These are phyloP conservation scores for Alsophila aescularia DNA, from an alignment of 2,888 invertebrate species.

Conservation along the genomic window DNA sequence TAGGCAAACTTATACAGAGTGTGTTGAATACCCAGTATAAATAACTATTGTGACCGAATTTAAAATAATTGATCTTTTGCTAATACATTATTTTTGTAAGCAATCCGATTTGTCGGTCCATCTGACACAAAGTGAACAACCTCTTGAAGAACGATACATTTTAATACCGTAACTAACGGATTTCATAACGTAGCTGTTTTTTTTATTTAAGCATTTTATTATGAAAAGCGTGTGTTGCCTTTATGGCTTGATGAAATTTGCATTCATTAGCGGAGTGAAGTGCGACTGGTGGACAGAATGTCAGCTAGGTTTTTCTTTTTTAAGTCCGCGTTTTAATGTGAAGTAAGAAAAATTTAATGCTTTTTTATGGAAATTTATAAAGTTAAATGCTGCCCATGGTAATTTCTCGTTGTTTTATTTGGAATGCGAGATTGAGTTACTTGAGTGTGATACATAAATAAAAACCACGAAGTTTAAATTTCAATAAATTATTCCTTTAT, in stretches of 20 bases:
- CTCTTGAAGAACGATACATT: too few relatives aligned
- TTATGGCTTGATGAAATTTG: conserved; percentile 70
- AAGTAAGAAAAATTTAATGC: neutral
- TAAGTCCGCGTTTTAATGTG: conserved; percentile 14
- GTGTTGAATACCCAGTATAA: too few relatives aligned
- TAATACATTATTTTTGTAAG: too few relatives aligned
- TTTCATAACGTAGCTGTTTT: conserved; percentile 33
- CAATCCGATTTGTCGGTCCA: too few relatives aligned
- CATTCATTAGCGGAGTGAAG: conserved; percentile 68
- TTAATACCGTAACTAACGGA: conserved; percentile 11
- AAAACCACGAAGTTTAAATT: neutral
- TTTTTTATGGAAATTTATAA: neutral
- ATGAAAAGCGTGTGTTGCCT: conserved; percentile 58
- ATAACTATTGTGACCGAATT: too few relatives aligned
- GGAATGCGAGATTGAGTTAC: conserved; percentile 1
- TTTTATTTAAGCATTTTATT: conserved; percentile 62
- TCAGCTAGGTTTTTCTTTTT: conserved; percentile 35
- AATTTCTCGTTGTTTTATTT: neutral
- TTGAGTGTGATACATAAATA: neutral
- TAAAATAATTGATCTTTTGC: too few relatives aligned
- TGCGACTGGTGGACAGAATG: conserved; percentile 46
- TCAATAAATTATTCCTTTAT: too few relatives aligned
- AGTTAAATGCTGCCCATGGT: neutral
- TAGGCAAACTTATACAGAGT: too few relatives aligned
- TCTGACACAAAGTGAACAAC: too few relatives aligned